Percentiles rank a stretch among this genome's conserved stretches.
Conservation (phyloP, 92 coral and sea anemone species). For the Isaurus tuberculatus region DNA sequence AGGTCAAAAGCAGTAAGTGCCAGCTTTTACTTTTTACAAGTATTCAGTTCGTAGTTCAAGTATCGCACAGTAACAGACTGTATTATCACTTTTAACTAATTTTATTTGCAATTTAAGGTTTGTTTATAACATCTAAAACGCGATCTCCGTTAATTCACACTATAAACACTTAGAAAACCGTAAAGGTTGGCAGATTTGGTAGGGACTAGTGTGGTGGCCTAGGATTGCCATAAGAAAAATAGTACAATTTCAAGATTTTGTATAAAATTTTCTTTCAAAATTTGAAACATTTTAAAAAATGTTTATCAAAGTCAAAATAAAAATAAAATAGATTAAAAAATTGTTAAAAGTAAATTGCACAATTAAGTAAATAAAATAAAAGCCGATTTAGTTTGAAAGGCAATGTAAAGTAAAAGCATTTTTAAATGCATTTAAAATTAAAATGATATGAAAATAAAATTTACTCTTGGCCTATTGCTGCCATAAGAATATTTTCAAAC, state of each 20-base stretch:
- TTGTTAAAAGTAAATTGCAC: slow-evolving; percentile 8
- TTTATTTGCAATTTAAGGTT: slow-evolving; percentile 5
- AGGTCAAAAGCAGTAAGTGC: slow-evolving; percentile 52
- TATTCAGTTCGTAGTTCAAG: neutral
- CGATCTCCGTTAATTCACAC: neutral
- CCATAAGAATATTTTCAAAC: neutral
- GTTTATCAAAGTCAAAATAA: slow-evolving; percentile 30
- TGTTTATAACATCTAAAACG: neutral
- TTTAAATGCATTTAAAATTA: slow-evolving; percentile 8
- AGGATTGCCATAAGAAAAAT: no score
- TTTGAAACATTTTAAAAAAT: slow-evolving; percentile 13
- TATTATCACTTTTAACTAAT: neutral
- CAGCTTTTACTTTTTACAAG: neutral
- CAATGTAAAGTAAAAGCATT: slow-evolving; percentile 29
- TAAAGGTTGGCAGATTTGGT: neutral
- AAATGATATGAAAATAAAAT: slow-evolving; percentile 1
- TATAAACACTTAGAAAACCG: neutral
- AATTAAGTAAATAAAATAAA: slow-evolving; percentile 17
- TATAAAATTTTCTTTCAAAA: slow-evolving; percentile 18
- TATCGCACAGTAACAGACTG: neutral
- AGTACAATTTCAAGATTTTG: neutral
- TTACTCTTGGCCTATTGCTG: slow-evolving; percentile 3
- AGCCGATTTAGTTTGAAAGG: slow-evolving; percentile 10
- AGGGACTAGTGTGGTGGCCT: neutral
- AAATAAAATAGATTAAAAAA: slow-evolving; percentile 9